Evolutionary conservation across 2,888 invertebrate genomes (phyloP).

Genomic region (Xestia c-nigrum): DNA sequence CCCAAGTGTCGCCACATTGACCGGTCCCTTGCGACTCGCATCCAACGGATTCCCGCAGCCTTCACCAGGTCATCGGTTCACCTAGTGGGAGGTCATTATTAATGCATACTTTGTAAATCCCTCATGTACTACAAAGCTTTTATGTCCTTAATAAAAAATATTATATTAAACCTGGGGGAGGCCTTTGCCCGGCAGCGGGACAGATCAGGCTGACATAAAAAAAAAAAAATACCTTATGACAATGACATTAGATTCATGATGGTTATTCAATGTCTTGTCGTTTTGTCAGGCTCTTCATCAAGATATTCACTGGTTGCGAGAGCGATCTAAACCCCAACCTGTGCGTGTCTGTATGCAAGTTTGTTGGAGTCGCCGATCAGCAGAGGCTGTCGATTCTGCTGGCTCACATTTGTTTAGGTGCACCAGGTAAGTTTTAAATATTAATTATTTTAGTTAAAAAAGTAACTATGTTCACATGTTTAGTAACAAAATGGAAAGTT

Average conservation of each 20-base stretch:
- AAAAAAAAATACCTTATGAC: not conserved
- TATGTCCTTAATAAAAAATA: no score
- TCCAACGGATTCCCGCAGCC: no score
- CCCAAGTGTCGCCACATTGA: no score
- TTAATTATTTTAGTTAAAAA: not conserved
- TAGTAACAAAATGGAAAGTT: not conserved
- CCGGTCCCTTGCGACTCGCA: no score
- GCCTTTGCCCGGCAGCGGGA: no score
- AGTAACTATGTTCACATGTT: not conserved
- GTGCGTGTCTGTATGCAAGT: conserved; percentile 86
- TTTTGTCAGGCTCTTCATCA: conserved; percentile 82
- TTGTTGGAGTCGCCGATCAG: conserved; percentile 86
- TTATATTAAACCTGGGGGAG: no score
- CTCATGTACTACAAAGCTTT: no score
- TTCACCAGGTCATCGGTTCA: no score
- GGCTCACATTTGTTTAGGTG: conserved; percentile 81
- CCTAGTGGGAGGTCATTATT: no score
- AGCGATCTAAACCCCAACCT: conserved; percentile 80
- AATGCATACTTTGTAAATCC: no score
- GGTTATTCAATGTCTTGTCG: not conserved
- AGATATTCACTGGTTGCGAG: conserved; percentile 86
- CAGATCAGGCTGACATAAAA: no score
- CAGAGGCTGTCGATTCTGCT: conserved; percentile 80
- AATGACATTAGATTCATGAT: not conserved
- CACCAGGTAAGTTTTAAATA: conserved; percentile 74